Percentiles rank a stretch among this genome's conserved stretches.
These are phyloP conservation scores for Pristionchus arcanus DNA, from an alignment of 2,888 invertebrate genomes.

Conservation along the genomic window DNA sequence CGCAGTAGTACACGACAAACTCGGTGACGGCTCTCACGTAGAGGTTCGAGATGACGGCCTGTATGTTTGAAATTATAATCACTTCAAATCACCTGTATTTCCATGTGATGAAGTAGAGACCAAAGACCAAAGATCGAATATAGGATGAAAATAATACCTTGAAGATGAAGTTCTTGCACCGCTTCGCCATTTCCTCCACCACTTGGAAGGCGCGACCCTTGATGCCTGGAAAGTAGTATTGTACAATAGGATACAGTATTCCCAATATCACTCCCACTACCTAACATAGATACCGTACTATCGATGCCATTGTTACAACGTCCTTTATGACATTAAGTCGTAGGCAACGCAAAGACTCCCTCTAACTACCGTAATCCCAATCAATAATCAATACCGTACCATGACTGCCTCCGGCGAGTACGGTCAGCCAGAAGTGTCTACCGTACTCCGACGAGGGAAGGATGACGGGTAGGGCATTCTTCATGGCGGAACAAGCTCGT, in stretches of 20 bases:
- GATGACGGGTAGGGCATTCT: not conserved
- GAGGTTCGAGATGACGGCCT: not conserved
- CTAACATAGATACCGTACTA: not conserved
- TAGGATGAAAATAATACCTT: not conserved
- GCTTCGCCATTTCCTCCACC: conserved; percentile 10
- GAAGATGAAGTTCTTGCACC: conserved; percentile 8
- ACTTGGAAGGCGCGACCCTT: not conserved
- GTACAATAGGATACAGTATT: conserved; percentile 1
- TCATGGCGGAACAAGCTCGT: not conserved
- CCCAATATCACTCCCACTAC: not conserved
- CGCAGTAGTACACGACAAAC: not conserved
- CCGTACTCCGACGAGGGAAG: conserved; percentile 39
- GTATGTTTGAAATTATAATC: too few species aligned
- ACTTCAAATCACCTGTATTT: too few species aligned
- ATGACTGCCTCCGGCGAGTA: not conserved
- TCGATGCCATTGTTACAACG: not conserved
- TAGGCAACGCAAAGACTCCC: not conserved
- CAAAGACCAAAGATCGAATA: too few species aligned
- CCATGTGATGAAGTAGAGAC: too few species aligned
- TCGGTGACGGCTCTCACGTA: not conserved
- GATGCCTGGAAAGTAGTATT: conserved; percentile 24
- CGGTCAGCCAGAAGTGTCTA: conserved; percentile 18
- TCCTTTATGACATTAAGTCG: not conserved
- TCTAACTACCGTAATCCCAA: not conserved
- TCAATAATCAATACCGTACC: conserved; percentile 4